Conservation (phyloP, 1,140 invertebrate species). For the Drosophila ironensis region DNA sequence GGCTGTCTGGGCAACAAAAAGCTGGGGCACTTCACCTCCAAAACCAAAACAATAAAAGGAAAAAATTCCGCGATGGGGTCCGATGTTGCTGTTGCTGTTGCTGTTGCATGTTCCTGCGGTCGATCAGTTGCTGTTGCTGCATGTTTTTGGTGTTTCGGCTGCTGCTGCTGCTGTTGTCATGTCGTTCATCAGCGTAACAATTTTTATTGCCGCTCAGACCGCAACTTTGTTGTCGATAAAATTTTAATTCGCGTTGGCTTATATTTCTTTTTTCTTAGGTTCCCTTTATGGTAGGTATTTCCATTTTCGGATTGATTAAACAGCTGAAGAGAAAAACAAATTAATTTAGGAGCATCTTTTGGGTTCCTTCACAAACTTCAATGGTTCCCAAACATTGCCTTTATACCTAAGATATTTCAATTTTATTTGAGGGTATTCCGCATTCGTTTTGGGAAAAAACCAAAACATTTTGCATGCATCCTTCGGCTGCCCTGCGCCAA, state of each 20-base stretch:
- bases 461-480: conserved; percentile 50
- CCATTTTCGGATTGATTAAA: conserved; percentile 32
- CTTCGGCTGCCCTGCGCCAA: conserved; percentile 51
- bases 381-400: too few relatives aligned
- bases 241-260: conserved; percentile 74
- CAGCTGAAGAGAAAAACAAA: too few relatives aligned
- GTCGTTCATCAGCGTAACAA: conserved; percentile 70
- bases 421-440: conserved; percentile 20
- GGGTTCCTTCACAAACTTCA: too few relatives aligned
- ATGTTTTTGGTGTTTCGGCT: conserved; percentile 34
- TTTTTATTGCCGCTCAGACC: conserved; percentile 62
- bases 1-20: conserved; percentile 35
- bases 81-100: conserved; percentile 8
- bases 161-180: conserved; percentile 45
- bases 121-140: conserved; percentile 54
- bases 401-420: too few relatives aligned
- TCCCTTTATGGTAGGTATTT: conserved; percentile 33
- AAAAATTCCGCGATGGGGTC: conserved; percentile 59
- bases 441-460: not conserved
- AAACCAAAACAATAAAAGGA: conserved; percentile 11
- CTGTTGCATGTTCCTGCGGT: conserved; percentile 55
- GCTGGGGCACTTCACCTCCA: conserved; percentile 10
- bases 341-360: not conserved
- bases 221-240: conserved; percentile 77
- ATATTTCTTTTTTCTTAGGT: conserved; percentile 20